Base-by-base conservation (phyloP, 2,888 invertebrate species). In the Drosophila sordidula region DNA sequence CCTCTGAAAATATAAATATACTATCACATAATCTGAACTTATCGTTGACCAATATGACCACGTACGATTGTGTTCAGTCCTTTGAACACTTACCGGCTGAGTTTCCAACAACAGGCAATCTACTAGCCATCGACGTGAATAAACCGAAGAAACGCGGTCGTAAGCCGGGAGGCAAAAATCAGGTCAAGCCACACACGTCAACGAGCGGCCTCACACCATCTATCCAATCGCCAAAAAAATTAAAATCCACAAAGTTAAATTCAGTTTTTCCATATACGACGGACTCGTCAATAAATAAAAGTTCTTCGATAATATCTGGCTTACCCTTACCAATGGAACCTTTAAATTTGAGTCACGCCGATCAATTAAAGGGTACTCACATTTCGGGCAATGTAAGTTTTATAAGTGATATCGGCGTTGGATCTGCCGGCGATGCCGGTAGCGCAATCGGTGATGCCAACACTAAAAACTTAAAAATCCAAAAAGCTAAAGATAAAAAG, bases 81-180 rank as follows among this genome's bases (percentile, higher is more conserved):
- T 54, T 49, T 29, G 34, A 12, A 26, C 29, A 46, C 29, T 6
- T 39, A 9, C 36, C 57, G 4, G 26, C 32, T 6, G 44, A 25
- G n/a, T 12, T 29, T 45, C 11, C 49, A 12, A 12, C 32, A 9
- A 5, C 26, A 39, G 12, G 25, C 6, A 66, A 77, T 36, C 9
- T 54, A 3, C 16, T 56, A 5, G 4, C n/a, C 9, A 62, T 29
- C 14, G 66, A 77, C 9, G 34, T 57, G 0, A 65, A 75, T 38
- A 91, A 90, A 51, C 90, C 91, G 0, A 91, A 90, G 32, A 91
- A 91, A 56, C 86, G 91, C 2, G 91, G 91, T 2, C 90, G 91
- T 0, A 91, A 92, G 18, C 90, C 91, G 3, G 91, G 91, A 0
- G 89, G 87, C 12, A 91, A 90, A 69, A 91, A 91, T 70, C 80